phyloP scores from a whole-genome alignment of 2,113 vertebrate genomes.

The Murina feae region DNA sequence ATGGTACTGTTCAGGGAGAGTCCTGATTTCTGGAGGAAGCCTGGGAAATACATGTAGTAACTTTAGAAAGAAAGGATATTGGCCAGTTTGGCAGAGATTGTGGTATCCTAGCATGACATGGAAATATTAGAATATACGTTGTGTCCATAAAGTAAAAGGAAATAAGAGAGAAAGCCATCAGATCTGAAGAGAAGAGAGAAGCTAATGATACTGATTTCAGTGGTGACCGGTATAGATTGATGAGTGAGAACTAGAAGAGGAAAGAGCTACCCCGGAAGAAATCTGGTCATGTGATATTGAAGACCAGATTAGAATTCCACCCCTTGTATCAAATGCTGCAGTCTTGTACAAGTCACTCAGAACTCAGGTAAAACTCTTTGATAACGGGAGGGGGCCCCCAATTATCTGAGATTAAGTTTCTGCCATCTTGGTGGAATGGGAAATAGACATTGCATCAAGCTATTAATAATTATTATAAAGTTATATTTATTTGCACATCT shows the following conservation, averaged over 20 bases:
- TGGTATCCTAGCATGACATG: neutral
- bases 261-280: neutral
- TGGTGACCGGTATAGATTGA: neutral
- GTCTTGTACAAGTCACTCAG: neutral
- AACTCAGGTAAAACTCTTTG: neutral
- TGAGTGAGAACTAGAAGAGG: neutral
- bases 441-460: neutral
- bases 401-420: neutral
- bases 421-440: neutral
- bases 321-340: neutral
- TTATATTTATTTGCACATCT: neutral
- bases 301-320: neutral
- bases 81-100: neutral
- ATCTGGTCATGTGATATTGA: neutral
- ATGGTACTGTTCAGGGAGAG: neutral
- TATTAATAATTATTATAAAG: neutral
- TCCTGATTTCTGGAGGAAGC: neutral
- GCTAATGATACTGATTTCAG: neutral
- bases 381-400: neutral
- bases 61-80: neutral
- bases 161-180: neutral
- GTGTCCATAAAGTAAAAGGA: neutral
- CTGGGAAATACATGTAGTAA: neutral
- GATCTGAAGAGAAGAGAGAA: neutral
- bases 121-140: neutral